Evolutionary conservation across 2,797 vertebrate genomes (phyloP).

Genomic region (Falco cherrug): DNA sequence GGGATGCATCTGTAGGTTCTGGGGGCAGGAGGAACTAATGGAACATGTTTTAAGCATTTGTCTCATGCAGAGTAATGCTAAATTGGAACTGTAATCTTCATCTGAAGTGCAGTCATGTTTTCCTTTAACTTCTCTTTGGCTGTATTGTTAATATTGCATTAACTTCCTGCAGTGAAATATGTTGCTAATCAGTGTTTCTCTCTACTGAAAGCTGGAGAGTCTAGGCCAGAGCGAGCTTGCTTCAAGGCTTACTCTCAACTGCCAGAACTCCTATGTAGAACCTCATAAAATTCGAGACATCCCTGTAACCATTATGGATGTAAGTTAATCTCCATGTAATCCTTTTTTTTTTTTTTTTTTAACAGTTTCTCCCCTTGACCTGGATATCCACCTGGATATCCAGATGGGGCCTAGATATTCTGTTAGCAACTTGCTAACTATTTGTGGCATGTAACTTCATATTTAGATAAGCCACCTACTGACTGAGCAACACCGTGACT

Average conservation of each 20-base stretch:
- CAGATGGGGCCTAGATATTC: neutral
- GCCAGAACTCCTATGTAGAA: conserved; percentile 98
- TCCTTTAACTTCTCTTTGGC: neutral
- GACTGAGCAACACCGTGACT: neutral
- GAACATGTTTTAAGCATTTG: neutral
- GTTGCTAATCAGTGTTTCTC: conserved; percentile 13
- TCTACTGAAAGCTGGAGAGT: conserved; percentile 87
- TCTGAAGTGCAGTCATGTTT: neutral
- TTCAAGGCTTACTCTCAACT: conserved; percentile 95
- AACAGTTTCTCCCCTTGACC: neutral
- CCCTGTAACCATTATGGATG: conserved; percentile 96
- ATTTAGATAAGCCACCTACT: neutral
- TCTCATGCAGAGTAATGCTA: neutral
- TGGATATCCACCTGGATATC: too few species aligned
- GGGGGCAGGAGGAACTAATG: neutral
- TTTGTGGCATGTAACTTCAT: neutral
- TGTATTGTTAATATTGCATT: neutral
- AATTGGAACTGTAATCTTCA: neutral
- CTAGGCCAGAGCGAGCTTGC: conserved; percentile 95
- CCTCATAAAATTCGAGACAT: conserved; percentile 97
- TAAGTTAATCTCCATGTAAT: conserved; percentile 71
- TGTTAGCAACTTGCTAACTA: neutral
- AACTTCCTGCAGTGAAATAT: neutral
- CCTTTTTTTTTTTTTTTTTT: neutral
- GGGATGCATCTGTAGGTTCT: neutral